Percentiles rank a stretch among this genome's conserved stretches.
phyloP scores from a whole-genome alignment of 2,888 invertebrate species.

The Hirtodrosophila trivittata region DNA sequence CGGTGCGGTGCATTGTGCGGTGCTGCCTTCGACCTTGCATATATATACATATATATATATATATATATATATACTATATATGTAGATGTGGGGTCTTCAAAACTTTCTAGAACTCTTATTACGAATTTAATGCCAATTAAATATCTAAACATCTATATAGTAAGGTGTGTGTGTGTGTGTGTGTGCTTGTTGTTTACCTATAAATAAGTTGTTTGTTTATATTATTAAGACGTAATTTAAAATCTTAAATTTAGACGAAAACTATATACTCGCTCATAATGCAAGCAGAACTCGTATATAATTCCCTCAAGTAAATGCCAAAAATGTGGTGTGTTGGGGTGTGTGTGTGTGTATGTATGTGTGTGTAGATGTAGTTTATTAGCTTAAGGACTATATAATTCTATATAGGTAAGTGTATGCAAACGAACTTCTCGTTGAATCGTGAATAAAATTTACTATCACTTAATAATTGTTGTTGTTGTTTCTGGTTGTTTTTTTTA shows the following conservation, averaged over 20 bases:
- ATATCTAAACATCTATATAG: constrained; percentile 60
- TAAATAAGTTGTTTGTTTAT: constrained; percentile 44
- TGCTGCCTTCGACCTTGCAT: constrained; percentile 48
- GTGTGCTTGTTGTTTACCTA: constrained; percentile 37
- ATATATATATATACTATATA: constrained; percentile 16
- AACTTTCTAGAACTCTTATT: constrained; percentile 12
- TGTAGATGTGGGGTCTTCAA: constrained; percentile 12
- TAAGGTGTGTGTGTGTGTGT: constrained; percentile 21
- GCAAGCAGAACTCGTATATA: constrained; percentile 29
- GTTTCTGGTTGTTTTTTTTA: constrained; percentile 19
- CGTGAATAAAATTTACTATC: constrained; percentile 65
- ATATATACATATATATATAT: constrained; percentile 18
- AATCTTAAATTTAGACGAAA: constrained; percentile 77
- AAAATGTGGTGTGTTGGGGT: constrained; percentile 48
- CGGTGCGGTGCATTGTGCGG: constrained; percentile 29
- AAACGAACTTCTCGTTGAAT: constrained; percentile 56
- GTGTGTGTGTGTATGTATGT: constrained; percentile 26
- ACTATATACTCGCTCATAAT: constrained; percentile 53
- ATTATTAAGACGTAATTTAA: constrained; percentile 43
- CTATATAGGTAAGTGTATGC: constrained; percentile 61
- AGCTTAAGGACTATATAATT: constrained; percentile 57
- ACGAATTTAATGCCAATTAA: constrained; percentile 54
- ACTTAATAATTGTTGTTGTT: constrained; percentile 46
- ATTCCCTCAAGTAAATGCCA: constrained; percentile 78
- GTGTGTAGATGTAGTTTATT: constrained; percentile 34